Percentiles rank a stretch among this genome's conserved stretches.
These are phyloP conservation scores for Melipona quadrifasciata DNA, from an alignment of 1,140 invertebrate genomes.

Conservation along the genomic window DNA sequence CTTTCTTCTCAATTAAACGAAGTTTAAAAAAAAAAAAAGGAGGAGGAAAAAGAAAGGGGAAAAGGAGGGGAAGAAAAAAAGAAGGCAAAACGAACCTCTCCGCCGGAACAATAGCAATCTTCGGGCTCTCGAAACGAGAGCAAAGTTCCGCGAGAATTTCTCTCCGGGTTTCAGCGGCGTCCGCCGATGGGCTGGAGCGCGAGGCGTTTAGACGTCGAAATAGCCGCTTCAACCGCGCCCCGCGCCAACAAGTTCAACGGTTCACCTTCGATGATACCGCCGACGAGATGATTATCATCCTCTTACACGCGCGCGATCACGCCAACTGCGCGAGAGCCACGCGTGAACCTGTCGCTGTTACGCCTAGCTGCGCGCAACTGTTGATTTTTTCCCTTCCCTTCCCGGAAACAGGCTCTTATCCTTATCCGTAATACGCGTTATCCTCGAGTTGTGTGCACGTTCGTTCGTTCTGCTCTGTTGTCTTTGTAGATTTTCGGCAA, in stretches of 20 bases:
- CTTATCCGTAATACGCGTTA: not conserved
- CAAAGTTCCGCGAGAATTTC: conserved; percentile 1
- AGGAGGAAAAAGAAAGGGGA: rapidly evolving
- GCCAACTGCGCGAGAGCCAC: conserved; percentile 19
- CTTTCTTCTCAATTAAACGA: conserved; percentile 2
- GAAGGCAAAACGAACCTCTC: not conserved
- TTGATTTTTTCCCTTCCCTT: conserved; percentile 5
- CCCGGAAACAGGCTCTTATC: not conserved
- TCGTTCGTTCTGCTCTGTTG: no score
- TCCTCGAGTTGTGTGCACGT: no score
- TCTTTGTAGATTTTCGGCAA: no score
- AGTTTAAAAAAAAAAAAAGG: not conserved
- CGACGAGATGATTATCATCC: conserved; percentile 38
- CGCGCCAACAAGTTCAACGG: conserved; percentile 29
- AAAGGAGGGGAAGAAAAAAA: not conserved
- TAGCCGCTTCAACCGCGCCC: not conserved
- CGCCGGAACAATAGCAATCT: not conserved
- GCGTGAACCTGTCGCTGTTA: conserved; percentile 2
- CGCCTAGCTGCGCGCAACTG: not conserved
- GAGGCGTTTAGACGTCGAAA: not conserved
- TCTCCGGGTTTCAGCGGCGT: not conserved
- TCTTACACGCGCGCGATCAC: conserved; percentile 41
- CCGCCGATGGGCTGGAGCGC: not conserved
- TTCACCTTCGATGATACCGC: conserved; percentile 40
- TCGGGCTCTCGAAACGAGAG: no score